phyloP scores from a whole-genome alignment of 2,888 invertebrate genomes.

The Nudaria mundana region DNA sequence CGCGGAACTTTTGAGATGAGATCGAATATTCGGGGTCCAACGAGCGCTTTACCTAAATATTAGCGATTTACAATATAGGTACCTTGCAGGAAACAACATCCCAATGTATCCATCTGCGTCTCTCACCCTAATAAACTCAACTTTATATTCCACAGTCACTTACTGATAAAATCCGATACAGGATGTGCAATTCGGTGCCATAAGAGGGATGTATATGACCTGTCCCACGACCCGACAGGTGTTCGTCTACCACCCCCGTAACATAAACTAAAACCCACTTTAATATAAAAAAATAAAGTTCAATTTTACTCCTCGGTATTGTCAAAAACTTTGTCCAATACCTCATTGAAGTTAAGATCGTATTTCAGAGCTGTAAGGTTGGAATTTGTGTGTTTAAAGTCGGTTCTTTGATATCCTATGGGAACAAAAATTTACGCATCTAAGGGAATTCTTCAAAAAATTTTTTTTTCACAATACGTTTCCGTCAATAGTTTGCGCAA shows the following conservation, averaged over 20 bases:
- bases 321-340: background rate
- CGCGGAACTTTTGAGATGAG: too few species aligned
- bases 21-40: too few species aligned
- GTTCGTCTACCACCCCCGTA: slow-evolving; percentile 46
- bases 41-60: too few species aligned
- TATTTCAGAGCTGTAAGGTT: slow-evolving; percentile 15
- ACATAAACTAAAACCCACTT: slow-evolving; percentile 20
- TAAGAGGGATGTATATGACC: slow-evolving; percentile 75
- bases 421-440: slow-evolving; percentile 66
- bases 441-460: slow-evolving; percentile 60
- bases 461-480: slow-evolving; percentile 30
- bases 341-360: slow-evolving; percentile 5
- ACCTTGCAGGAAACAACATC: slow-evolving; percentile 4
- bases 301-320: slow-evolving; percentile 8
- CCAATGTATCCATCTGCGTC: slow-evolving; percentile 5
- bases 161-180: slow-evolving; percentile 42
- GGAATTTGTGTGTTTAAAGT: slow-evolving; percentile 5
- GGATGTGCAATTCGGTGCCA: slow-evolving; percentile 61
- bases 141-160: slow-evolving; percentile 8
- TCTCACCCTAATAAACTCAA: slow-evolving; percentile 9
- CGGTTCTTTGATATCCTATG: slow-evolving; percentile 49
- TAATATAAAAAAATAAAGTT: slow-evolving; percentile 15
- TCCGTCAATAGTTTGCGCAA: slow-evolving; percentile 33
- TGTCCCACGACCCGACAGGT: slow-evolving; percentile 76
- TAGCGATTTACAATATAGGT: background rate